Conservation (phyloP, 2,113 vertebrate genomes). For the Seriola rivoliana region DNA sequence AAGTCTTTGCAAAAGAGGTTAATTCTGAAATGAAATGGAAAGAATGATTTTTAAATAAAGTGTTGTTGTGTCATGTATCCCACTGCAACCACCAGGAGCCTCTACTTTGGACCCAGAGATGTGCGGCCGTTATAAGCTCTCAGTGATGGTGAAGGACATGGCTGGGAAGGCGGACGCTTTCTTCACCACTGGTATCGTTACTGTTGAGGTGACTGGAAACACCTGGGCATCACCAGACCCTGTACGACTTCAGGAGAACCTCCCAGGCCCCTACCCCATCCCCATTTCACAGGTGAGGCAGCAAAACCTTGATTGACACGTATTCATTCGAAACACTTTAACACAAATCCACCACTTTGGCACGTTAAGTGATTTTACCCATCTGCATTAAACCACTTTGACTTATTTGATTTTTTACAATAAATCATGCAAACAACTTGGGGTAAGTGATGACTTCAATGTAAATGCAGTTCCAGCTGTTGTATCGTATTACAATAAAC, state of each 20-base stretch:
- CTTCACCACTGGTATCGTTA: slow-evolving; percentile 82
- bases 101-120: slow-evolving; percentile 80
- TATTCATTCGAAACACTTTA: not conserved
- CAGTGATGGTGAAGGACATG: slow-evolving; percentile 88
- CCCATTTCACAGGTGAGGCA: slow-evolving; percentile 84
- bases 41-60: not conserved
- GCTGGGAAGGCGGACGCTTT: slow-evolving; percentile 84
- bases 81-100: slow-evolving; percentile 76
- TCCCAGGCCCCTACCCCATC: slow-evolving; percentile 83
- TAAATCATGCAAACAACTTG: slow-evolving; percentile 15
- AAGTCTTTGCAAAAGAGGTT: not conserved
- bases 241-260: slow-evolving; percentile 85
- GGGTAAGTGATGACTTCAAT: slow-evolving; percentile 3
- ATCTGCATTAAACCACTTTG: slow-evolving; percentile 10
- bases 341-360: slow-evolving; percentile 5
- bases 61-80: not conserved
- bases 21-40: not conserved
- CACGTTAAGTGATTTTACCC: not conserved
- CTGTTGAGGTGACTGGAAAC: slow-evolving; percentile 83
- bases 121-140: slow-evolving; percentile 85
- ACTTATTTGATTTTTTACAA: slow-evolving; percentile 1
- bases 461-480: slow-evolving; percentile 38
- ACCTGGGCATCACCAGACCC: slow-evolving; percentile 84
- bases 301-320: not conserved
- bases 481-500: slow-evolving; percentile 59